These are phyloP conservation scores for Atherinosoma microstoma DNA, from an alignment of 2,797 vertebrate species.

Conservation along the genomic window DNA sequence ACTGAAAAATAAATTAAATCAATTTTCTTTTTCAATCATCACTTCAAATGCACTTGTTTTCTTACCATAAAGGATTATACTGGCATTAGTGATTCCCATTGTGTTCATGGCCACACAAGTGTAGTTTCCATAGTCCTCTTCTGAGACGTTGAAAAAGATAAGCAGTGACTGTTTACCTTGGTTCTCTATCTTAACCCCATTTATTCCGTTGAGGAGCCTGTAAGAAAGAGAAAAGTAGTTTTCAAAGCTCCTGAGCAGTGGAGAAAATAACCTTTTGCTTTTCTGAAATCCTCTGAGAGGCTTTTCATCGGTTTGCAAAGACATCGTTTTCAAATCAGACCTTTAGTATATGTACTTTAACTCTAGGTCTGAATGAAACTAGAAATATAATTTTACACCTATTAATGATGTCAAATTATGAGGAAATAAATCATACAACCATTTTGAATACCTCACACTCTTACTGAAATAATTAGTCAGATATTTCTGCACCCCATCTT, in stretches of 20 bases:
- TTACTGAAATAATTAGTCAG: background rate
- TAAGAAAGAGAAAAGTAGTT: slow-evolving; percentile 10
- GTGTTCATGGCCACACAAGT: slow-evolving; percentile 95
- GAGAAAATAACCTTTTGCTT: background rate
- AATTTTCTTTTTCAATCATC: background rate
- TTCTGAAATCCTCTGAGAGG: background rate
- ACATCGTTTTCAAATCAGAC: background rate
- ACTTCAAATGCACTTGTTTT: background rate
- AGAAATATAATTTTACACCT: slow-evolving; percentile 18
- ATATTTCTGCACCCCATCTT: slow-evolving; percentile 25
- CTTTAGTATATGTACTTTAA: background rate
- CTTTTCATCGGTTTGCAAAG: background rate
- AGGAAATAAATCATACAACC: background rate
- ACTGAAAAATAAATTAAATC: background rate
- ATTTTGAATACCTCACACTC: background rate
- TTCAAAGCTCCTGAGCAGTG: slow-evolving; percentile 9
- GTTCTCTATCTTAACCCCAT: slow-evolving; percentile 95
- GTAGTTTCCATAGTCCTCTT: slow-evolving; percentile 98
- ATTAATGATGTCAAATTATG: background rate
- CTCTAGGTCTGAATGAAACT: background rate
- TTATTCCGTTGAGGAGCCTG: slow-evolving; percentile 92
- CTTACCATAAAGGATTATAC: slow-evolving; percentile 96
- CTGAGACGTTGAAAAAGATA: slow-evolving; percentile 97
- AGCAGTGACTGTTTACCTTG: slow-evolving; percentile 94
- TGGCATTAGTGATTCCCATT: slow-evolving; percentile 95